Percentiles rank a stretch among this genome's conserved stretches.
Conservation (phyloP, 64 coral and sea anemone genomes). For the Montipora capricornis region DNA sequence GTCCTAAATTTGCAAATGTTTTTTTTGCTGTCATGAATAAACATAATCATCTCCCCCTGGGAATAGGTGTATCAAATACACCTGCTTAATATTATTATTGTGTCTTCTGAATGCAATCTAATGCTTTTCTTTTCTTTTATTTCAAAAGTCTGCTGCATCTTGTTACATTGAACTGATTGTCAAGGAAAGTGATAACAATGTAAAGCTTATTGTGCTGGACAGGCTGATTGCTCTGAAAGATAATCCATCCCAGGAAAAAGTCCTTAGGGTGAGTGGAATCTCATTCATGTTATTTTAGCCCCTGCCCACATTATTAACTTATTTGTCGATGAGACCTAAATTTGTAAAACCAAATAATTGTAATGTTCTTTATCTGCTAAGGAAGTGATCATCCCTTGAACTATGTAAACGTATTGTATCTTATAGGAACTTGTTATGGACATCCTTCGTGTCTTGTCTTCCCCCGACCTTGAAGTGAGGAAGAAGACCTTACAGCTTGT, state of each 20-base stretch:
- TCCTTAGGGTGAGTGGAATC: conserved; percentile 73
- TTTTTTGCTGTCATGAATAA: too few species aligned
- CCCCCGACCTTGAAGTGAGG: conserved; percentile 97
- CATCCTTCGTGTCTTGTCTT: conserved; percentile 91
- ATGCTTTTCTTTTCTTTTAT: conserved; percentile 1
- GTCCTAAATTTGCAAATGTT: too few species aligned
- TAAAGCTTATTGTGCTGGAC: conserved; percentile 98
- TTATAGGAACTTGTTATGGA: conserved; percentile 99
- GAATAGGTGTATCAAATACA: too few species aligned
- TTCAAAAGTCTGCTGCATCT: conserved; percentile 86
- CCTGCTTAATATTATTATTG: not conserved
- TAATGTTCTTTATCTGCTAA: too few species aligned
- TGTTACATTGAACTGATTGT: conserved; percentile 99
- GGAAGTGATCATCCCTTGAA: too few species aligned
- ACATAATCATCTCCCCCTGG: too few species aligned
- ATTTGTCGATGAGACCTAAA: too few species aligned
- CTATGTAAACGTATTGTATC: not conserved
- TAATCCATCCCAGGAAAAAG: conserved; percentile 96
- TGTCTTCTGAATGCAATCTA: not conserved
- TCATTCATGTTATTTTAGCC: too few species aligned
- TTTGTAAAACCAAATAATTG: too few species aligned
- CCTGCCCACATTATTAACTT: too few species aligned
- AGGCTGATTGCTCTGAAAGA: conserved; percentile 89
- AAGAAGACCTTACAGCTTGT: conserved; percentile 98
- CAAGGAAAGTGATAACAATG: conserved; percentile 99